These are phyloP conservation scores for Laodelphax striatellus DNA, from an alignment of 1,140 invertebrate genomes.

Conservation along the genomic window DNA sequence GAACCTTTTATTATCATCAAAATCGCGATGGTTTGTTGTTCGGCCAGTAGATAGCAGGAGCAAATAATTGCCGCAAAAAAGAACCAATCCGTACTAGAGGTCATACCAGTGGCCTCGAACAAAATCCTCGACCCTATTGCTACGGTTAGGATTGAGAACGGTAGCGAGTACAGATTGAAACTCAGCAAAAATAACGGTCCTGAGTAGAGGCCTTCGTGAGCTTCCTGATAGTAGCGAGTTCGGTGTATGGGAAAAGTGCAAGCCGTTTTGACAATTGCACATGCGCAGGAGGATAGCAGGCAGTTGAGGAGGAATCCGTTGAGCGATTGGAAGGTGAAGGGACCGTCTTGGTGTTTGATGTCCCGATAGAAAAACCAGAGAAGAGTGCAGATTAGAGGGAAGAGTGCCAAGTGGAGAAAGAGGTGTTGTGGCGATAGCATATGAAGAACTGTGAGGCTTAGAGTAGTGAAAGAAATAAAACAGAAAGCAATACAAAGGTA, in stretches of 20 bases:
- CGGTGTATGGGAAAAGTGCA: conserved; percentile 66
- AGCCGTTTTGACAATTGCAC: conserved; percentile 67
- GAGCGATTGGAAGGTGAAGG: conserved; percentile 60
- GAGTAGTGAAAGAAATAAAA: conserved; percentile 40
- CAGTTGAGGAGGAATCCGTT: conserved; percentile 74
- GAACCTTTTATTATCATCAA: conserved; percentile 69
- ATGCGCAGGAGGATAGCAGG: conserved; percentile 61
- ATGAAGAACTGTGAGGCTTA: conserved; percentile 65
- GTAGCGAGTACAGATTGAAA: conserved; percentile 65
- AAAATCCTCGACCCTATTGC: conserved; percentile 52
- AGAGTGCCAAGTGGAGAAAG: conserved; percentile 53
- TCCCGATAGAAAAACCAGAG: conserved; percentile 72
- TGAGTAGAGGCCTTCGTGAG: conserved; percentile 72
- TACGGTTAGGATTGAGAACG: conserved; percentile 62
- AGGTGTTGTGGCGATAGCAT: conserved; percentile 57
- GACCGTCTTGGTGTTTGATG: conserved; percentile 46
- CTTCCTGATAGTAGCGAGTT: conserved; percentile 83
- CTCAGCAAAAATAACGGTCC: conserved; percentile 71
- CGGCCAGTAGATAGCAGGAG: conserved; percentile 68
- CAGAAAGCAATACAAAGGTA: neutral
- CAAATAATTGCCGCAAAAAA: conserved; percentile 44
- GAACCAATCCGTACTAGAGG: conserved; percentile 16
- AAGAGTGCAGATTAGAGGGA: conserved; percentile 66
- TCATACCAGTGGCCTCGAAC: conserved; percentile 46
- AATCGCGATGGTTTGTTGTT: conserved; percentile 71